A percentile compares a stretch with the other conserved stretches of the same genome.
Evolutionary conservation across 2,797 vertebrate genomes (phyloP).

Genomic region (Peromyscus nudipes): DNA sequence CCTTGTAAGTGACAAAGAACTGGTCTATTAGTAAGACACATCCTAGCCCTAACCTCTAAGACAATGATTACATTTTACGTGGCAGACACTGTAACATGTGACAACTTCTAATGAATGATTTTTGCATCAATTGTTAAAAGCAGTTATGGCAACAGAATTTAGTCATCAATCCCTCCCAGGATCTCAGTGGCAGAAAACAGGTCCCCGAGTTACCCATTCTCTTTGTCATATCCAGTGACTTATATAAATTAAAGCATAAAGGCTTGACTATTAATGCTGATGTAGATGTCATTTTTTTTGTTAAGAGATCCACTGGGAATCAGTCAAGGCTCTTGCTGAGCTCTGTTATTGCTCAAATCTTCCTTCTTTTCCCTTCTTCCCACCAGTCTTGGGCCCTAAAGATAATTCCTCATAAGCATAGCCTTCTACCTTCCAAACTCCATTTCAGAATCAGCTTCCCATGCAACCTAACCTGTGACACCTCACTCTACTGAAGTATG

Average conservation of each 20-base stretch:
- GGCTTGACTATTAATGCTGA: neutral
- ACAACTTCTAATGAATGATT: neutral
- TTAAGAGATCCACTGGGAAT: neutral
- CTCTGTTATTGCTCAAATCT: neutral
- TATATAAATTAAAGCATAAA: neutral
- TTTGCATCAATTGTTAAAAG: neutral
- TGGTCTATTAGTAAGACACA: neutral
- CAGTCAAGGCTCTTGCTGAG: neutral
- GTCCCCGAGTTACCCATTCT: too few relatives aligned
- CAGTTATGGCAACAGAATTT: neutral
- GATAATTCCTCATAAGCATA: neutral
- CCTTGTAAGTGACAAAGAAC: neutral
- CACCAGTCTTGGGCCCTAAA: neutral
- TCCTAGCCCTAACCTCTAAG: neutral
- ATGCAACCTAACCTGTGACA: neutral
- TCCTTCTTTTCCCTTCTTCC: neutral
- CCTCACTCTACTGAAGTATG: neutral
- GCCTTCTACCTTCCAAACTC: neutral
- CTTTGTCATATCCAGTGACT: neutral
- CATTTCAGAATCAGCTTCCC: neutral
- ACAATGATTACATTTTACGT: neutral
- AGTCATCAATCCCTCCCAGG: neutral
- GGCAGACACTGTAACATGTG: neutral
- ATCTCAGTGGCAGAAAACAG: neutral
- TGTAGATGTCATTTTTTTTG: neutral